A percentile compares a stretch with the other conserved stretches of the same genome.
Evolutionary conservation across 2,888 invertebrate species (phyloP).

Genomic region (Watsonalla binaria): DNA sequence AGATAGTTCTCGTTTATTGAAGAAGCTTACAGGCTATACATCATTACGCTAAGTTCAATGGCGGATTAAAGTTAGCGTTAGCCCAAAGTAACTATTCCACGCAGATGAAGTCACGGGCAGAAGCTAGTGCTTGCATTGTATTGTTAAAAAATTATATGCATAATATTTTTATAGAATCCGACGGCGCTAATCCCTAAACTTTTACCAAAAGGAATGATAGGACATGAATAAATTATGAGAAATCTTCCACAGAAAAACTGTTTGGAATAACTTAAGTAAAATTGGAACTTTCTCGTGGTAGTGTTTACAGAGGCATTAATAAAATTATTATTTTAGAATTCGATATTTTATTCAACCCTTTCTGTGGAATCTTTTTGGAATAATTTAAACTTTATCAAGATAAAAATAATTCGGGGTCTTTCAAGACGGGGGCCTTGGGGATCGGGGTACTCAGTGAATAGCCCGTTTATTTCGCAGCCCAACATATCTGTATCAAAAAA

Average conservation of each 20-base stretch:
- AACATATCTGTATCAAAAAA: too few species aligned
- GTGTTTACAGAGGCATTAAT: background rate
- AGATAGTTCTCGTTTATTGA: too few species aligned
- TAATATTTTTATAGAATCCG: conserved; percentile 16
- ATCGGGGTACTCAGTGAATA: too few species aligned
- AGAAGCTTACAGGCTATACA: too few species aligned
- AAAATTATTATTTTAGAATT: background rate
- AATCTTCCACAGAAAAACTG: conserved; percentile 30
- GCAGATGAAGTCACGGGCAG: too few species aligned
- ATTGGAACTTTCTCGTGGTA: conserved; percentile 21
- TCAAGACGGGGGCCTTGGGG: too few species aligned
- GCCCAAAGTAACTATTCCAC: too few species aligned
- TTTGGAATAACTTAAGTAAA: conserved; percentile 24
- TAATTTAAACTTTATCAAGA: background rate
- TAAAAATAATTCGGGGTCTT: too few species aligned
- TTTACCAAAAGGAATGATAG: conserved; percentile 21
- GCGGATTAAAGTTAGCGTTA: too few species aligned
- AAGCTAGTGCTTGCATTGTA: too few species aligned
- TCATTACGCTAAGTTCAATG: too few species aligned
- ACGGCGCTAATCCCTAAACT: conserved; percentile 20
- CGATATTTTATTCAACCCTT: background rate
- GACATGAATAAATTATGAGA: conserved; percentile 46
- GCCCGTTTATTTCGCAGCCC: too few species aligned
- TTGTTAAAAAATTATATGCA: conserved; percentile 4
- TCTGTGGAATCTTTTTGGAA: background rate